These are phyloP conservation scores for Varecia variegata DNA, from an alignment of 2,797 vertebrate species.

Conservation along the genomic window DNA sequence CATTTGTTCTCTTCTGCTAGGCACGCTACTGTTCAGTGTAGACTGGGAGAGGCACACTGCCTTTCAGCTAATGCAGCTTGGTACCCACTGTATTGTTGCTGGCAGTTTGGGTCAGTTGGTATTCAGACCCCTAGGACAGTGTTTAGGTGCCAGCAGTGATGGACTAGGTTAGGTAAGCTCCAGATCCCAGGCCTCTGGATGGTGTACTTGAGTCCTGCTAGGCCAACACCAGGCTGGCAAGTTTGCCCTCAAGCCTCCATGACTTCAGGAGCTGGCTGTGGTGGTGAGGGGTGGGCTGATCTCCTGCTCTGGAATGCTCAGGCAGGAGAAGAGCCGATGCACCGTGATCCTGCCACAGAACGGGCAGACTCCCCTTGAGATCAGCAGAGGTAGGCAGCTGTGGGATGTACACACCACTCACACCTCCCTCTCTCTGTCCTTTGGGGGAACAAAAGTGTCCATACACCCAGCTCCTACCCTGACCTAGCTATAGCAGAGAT, in stretches of 20 bases:
- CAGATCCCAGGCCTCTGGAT: not conserved
- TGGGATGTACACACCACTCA: not conserved
- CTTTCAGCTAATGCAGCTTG: not conserved
- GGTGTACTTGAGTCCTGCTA: too few relatives aligned
- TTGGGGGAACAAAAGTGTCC: not conserved
- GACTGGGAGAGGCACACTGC: not conserved
- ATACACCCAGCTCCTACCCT: not conserved
- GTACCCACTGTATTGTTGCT: not conserved
- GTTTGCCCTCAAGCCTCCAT: not conserved
- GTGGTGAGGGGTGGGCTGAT: too few relatives aligned
- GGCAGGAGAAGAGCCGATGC: not conserved
- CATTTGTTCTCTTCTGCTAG: not conserved
- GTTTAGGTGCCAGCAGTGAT: not conserved
- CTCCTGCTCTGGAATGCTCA: not conserved
- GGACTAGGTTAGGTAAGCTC: not conserved
- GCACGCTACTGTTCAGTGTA: not conserved
- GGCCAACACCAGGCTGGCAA: not conserved
- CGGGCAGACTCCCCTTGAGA: not conserved
- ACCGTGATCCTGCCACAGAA: not conserved
- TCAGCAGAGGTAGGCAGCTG: not conserved
- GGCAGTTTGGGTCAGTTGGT: not conserved
- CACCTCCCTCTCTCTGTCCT: not conserved
- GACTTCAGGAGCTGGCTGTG: not conserved
- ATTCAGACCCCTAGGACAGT: not conserved
- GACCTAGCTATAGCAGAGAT: not conserved